Conservation (phyloP, 2,797 vertebrate genomes). For the Discoglossus pictus region DNA sequence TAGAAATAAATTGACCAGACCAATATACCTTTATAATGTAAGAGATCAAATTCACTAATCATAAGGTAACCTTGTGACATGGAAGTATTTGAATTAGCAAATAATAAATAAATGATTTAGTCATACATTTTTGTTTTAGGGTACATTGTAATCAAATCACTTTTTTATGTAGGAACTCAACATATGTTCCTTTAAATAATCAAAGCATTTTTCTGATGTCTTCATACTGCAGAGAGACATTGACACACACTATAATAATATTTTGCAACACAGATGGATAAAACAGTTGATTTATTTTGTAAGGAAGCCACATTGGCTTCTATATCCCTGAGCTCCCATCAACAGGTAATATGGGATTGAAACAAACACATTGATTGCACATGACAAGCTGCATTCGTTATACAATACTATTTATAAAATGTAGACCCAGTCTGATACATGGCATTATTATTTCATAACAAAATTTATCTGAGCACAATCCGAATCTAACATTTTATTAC, state of each 20-base stretch:
- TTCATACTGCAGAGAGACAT: background rate
- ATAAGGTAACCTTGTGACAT: too few relatives aligned
- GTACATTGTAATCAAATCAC: too few relatives aligned
- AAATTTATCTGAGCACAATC: constrained; percentile 18
- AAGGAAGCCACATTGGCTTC: background rate
- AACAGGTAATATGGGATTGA: background rate
- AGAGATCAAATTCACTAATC: too few relatives aligned
- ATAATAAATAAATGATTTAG: too few relatives aligned
- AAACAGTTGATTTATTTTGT: constrained; percentile 13
- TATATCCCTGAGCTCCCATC: constrained; percentile 7
- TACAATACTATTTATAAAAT: constrained; percentile 6
- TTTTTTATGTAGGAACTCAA: too few relatives aligned
- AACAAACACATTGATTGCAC: constrained; percentile 24
- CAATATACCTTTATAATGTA: too few relatives aligned
- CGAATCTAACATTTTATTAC: constrained; percentile 37
- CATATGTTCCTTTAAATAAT: constrained; percentile 24
- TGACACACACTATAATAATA: background rate
- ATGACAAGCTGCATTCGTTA: constrained; percentile 9
- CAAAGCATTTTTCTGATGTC: background rate
- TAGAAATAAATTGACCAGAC: too few relatives aligned
- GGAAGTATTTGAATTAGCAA: too few relatives aligned
- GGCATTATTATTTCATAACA: constrained; percentile 22
- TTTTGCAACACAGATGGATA: constrained; percentile 4
- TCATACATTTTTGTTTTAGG: too few relatives aligned
- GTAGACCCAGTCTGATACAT: constrained; percentile 9